Evolutionary conservation across 2,888 invertebrate genomes (phyloP), one percentile per base, ranked within the genome.

Genomic region (Synanthedon andrenaeformis): DNA sequence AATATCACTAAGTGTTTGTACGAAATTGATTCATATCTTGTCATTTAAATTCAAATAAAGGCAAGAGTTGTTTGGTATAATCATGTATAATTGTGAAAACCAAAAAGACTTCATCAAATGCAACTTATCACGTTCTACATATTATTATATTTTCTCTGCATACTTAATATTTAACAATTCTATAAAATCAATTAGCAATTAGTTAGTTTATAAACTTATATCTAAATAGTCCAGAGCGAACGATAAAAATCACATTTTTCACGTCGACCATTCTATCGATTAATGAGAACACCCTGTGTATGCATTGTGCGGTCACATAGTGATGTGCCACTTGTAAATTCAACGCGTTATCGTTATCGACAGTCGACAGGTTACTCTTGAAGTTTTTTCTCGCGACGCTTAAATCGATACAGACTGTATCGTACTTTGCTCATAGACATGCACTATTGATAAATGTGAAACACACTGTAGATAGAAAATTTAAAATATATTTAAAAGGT

Each of bases 381-480:
- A 35, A 35, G 35, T 35, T 64, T 62, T 63, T 66, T 63, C 63
- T 67, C 67, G 70, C 70, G 66, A 74, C 62, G 76, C 74, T 58
- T 58, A 77, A 64, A 66, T 74, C 70, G 84, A 81, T 82, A 80
- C 74, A 78, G 74, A 68, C 70, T 67, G 72, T 68, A 70, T 73
- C 64, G 66, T 74, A 70, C 74, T 72, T 80, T 79, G 82, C 83
- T 84, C 83, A 82, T 82, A 83, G 80, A 66, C 35, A 10, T 74
- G 81, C 83, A 83, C 82, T 42, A 35, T 41, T 64, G 62, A 63
- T 76, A 82, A 78, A 77, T 57, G 71, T 79, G 76, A 63, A 64
- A 73, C 82, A 82, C 82, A 62, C 8, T 63, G 64, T 66, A 82
- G 79, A 76, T 82, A 82, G 77, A 63, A 57, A 72, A 60, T 19